A percentile compares a stretch with the other conserved stretches of the same genome.
Evolutionary conservation across 2,113 vertebrate genomes (phyloP).

Genomic region (Menura novaehollandiae): DNA sequence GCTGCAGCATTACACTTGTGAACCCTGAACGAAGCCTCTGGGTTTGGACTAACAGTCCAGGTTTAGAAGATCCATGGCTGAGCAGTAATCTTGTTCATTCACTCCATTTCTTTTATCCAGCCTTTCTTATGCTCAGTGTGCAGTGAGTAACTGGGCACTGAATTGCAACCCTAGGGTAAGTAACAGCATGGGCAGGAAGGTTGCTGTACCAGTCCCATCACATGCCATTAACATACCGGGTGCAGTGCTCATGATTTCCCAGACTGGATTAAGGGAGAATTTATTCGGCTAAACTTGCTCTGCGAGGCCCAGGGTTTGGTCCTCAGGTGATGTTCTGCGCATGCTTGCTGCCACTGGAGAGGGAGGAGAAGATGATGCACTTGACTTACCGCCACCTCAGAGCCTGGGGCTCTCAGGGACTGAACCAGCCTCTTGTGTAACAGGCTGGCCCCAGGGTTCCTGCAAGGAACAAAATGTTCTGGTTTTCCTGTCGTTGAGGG

Average conservation of each 20-base stretch:
- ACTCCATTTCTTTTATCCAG: not conserved
- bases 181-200: not conserved
- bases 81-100: not conserved
- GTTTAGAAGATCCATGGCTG: not conserved
- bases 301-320: not conserved
- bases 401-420: not conserved
- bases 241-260: constrained; percentile 11
- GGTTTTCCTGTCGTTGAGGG: not conserved
- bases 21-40: not conserved
- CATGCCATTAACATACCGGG: constrained; percentile 44
- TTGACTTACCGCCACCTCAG: not conserved
- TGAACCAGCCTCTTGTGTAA: not conserved
- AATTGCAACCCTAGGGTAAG: not conserved
- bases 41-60: not conserved
- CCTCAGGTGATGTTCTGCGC: not conserved
- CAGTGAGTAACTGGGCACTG: not conserved
- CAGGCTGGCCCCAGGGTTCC: not conserved
- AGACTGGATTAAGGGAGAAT: not conserved
- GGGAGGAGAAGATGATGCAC: not conserved
- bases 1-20: not conserved
- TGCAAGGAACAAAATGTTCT: not conserved
- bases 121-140: not conserved
- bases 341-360: not conserved
- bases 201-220: not conserved
- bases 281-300: constrained; percentile 19